phyloP scores from a whole-genome alignment of 2,888 invertebrate species.

The Alviniconcha strummeri region DNA sequence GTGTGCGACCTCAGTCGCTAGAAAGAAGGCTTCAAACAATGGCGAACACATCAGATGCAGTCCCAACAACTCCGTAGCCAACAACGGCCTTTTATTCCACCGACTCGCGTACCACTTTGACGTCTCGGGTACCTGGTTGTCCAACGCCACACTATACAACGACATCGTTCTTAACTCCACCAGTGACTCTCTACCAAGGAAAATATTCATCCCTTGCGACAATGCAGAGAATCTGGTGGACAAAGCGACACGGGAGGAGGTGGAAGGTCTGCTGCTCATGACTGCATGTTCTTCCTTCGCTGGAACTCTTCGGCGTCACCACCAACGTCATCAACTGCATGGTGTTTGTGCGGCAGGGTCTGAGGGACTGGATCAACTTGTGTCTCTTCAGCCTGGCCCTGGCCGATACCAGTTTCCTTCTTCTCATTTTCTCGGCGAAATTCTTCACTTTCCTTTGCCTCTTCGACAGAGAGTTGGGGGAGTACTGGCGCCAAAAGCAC shows the following conservation, averaged over 20 bases:
- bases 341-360: conserved; percentile 10
- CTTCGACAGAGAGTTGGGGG: background rate
- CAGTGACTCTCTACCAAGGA: no score
- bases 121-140: no score
- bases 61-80: no score
- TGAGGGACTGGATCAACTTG: conserved; percentile 15
- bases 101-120: background rate
- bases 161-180: no score
- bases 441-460: conserved; percentile 15
- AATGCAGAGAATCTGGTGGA: conserved; percentile 8
- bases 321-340: conserved; percentile 22
- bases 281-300: background rate
- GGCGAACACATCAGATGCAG: no score
- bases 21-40: no score
- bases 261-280: background rate
- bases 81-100: no score
- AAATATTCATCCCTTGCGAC: conserved; percentile 9
- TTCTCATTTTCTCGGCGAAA: conserved; percentile 5
- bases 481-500: conserved; percentile 17
- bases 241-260: background rate
- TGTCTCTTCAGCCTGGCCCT: conserved; percentile 24
- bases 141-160: no score
- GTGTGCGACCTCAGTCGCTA: no score
- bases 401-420: conserved; percentile 13
- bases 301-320: conserved; percentile 14